Percentiles rank a stretch among this genome's conserved stretches.
These are phyloP conservation scores for Drosophila grimshawi DNA, from an alignment of 1,140 invertebrate genomes.

Conservation along the genomic window DNA sequence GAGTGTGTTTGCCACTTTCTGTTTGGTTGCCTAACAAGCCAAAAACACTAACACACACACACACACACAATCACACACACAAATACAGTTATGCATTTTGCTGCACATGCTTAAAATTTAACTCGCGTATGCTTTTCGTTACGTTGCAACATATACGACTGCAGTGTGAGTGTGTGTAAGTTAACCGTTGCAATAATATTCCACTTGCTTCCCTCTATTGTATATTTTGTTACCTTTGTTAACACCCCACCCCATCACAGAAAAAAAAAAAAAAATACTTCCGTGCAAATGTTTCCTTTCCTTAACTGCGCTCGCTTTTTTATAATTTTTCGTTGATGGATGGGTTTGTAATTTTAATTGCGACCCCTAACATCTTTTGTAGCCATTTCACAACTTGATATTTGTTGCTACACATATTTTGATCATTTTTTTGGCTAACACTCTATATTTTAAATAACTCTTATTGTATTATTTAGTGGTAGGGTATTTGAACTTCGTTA, in stretches of 20 bases:
- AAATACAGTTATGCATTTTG: slow-evolving; percentile 11
- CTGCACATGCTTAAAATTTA: slow-evolving; percentile 65
- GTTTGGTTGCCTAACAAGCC: slow-evolving; percentile 64
- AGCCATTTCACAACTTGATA: no score
- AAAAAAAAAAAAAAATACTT: slow-evolving; percentile 45
- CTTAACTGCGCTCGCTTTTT: slow-evolving; percentile 12
- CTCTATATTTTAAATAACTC: background rate
- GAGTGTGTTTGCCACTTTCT: slow-evolving; percentile 51
- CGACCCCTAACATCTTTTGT: no score
- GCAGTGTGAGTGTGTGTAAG: slow-evolving; percentile 28
- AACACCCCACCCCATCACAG: background rate
- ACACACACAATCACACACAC: slow-evolving; percentile 21
- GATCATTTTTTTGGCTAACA: background rate
- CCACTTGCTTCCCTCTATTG: slow-evolving; percentile 34
- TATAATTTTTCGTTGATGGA: background rate
- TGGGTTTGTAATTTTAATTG: background rate
- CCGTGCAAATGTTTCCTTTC: slow-evolving; percentile 39
- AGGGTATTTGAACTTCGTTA: slow-evolving; percentile 22
- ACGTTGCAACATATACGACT: slow-evolving; percentile 19
- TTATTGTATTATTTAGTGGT: background rate
- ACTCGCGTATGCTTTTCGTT: slow-evolving; percentile 62
- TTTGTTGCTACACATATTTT: background rate
- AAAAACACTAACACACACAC: slow-evolving; percentile 24
- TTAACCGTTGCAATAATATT: slow-evolving; percentile 70
- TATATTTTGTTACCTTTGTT: slow-evolving; percentile 6